These are phyloP conservation scores for Troides helena DNA, from an alignment of 2,888 invertebrate genomes.

Conservation along the genomic window DNA sequence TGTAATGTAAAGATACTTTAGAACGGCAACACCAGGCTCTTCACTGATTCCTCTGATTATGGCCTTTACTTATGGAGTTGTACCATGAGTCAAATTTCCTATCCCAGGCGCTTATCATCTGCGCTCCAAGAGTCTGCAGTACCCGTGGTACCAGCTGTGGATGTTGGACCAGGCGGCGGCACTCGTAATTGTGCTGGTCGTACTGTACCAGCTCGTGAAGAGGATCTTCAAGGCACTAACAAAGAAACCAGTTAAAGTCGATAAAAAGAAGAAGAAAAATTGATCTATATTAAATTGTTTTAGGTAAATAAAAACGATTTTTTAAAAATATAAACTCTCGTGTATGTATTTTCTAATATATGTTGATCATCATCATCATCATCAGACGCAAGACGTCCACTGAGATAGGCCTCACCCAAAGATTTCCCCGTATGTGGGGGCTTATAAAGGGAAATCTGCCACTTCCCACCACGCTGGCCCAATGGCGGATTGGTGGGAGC, in stretches of 20 bases:
- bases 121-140: conserved; percentile 46
- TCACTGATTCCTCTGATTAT: not conserved
- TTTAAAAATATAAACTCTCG: too few species aligned
- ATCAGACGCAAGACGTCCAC: too few species aligned
- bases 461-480: too few species aligned
- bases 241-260: conserved; percentile 2
- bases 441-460: too few species aligned
- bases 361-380: too few species aligned
- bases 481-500: too few species aligned
- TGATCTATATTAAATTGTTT: too few species aligned
- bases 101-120: conserved; percentile 52
- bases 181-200: conserved; percentile 32
- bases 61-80: not conserved
- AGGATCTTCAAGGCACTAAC: conserved; percentile 14
- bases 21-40: not conserved
- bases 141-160: conserved; percentile 52
- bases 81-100: not conserved
- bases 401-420: too few species aligned
- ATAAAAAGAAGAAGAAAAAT: conserved; percentile 17
- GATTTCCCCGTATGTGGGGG: too few species aligned
- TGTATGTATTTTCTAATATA: too few species aligned
- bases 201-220: conserved; percentile 33
- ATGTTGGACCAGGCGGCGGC: conserved; percentile 50
- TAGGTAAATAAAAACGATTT: too few species aligned
- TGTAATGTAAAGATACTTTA: too few species aligned